Evolutionary conservation across 2,797 vertebrate genomes (phyloP).

Genomic region (Tokudaia tokunoshimensis): DNA sequence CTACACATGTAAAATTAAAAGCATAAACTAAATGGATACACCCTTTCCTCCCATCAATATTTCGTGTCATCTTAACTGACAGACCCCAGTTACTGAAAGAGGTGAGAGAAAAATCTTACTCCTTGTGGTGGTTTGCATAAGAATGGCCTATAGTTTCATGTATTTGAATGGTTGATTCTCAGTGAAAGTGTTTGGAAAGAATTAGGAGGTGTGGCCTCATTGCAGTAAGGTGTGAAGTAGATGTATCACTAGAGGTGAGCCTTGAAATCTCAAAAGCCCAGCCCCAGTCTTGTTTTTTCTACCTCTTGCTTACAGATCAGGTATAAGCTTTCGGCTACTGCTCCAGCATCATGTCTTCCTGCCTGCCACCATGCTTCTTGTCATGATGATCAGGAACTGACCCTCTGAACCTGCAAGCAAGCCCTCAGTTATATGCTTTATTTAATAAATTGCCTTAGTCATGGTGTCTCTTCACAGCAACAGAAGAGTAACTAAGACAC

Average conservation of each 20-base stretch:
- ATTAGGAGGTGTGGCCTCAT: not conserved
- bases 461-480: not conserved
- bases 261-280: not conserved
- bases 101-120: not conserved
- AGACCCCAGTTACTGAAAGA: not conserved
- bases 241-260: not conserved
- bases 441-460: not conserved
- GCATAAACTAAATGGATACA: not conserved
- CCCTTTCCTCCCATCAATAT: not conserved
- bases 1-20: conserved; percentile 20
- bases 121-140: not conserved
- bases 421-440: not conserved
- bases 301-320: not conserved
- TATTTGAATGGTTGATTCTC: not conserved
- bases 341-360: not conserved
- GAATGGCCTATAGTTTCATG: not conserved
- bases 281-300: not conserved
- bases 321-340: not conserved
- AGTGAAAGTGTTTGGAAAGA: not conserved
- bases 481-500: not conserved
- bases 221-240: not conserved
- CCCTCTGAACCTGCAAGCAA: not conserved
- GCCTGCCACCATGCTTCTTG: not conserved
- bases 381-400: not conserved
- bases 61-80: conserved; percentile 37